These are phyloP conservation scores for Ectemnius cavifrons DNA, from an alignment of 2,888 invertebrate species.

Conservation along the genomic window DNA sequence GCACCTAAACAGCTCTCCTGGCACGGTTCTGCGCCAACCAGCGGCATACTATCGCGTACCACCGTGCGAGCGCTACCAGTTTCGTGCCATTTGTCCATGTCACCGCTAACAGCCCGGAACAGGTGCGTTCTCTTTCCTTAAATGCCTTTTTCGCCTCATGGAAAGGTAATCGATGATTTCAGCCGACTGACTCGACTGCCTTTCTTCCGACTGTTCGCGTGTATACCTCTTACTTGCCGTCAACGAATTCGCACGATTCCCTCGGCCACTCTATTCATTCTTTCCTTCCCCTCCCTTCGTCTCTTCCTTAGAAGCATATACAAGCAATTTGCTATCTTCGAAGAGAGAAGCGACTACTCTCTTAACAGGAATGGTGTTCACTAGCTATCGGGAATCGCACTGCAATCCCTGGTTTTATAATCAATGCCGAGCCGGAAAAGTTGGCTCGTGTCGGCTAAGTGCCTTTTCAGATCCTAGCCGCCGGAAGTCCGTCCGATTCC, in stretches of 20 bases:
- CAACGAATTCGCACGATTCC: too few species aligned
- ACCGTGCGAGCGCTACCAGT: conserved; percentile 22
- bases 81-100: conserved; percentile 26
- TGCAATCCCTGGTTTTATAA: background rate
- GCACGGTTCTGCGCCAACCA: background rate
- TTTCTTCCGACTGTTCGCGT: background rate
- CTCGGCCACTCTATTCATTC: too few species aligned
- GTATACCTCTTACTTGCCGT: background rate
- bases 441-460: conserved; percentile 61
- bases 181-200: background rate
- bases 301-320: too few species aligned
- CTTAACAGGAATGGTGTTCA: too few species aligned
- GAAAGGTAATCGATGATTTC: conserved; percentile 3
- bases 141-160: background rate
- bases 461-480: conserved; percentile 64
- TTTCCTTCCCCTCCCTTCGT: too few species aligned
- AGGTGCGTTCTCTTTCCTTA: conserved; percentile 17
- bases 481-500: conserved; percentile 65
- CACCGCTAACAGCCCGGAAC: conserved; percentile 16
- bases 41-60: conserved; percentile 20
- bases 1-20: conserved; percentile 30
- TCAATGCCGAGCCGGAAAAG: conserved; percentile 45
- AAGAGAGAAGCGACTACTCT: too few species aligned
- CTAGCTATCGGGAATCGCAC: background rate
- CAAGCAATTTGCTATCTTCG: too few species aligned